Evolutionary conservation across 1,140 invertebrate species (phyloP).

Genomic region (Drepana arcuata): DNA sequence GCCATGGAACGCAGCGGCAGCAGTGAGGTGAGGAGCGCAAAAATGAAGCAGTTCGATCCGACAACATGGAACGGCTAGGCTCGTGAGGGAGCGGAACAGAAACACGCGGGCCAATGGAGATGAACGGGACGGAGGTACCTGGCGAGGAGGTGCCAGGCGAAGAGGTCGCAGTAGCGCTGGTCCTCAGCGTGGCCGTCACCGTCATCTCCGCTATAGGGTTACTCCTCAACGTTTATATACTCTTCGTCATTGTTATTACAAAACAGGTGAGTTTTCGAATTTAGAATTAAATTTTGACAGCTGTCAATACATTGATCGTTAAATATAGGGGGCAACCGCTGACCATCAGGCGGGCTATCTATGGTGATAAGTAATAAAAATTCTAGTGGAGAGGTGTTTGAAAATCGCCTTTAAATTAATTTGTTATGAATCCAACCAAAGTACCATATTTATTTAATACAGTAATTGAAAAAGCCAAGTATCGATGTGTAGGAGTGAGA

Average conservation of each 20-base stretch:
- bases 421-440: no score
- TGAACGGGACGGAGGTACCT: constrained; percentile 54
- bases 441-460: no score
- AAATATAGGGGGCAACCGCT: no score
- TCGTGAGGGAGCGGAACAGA: constrained; percentile 21
- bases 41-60: constrained; percentile 12
- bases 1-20: constrained; percentile 54
- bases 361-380: no score
- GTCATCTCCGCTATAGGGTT: constrained; percentile 74
- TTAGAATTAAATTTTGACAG: no score
- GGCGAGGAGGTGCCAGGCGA: constrained; percentile 37
- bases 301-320: no score
- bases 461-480: no score
- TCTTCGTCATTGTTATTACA: constrained; percentile 71
- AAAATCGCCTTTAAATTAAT: no score
- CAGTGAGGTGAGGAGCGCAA: constrained; percentile 44
- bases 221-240: constrained; percentile 74
- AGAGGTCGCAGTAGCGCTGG: constrained; percentile 67
- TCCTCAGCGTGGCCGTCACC: constrained; percentile 73
- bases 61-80: constrained; percentile 23
- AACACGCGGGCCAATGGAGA: constrained; percentile 30
- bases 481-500: no score
- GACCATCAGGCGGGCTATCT: no score
- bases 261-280: constrained; percentile 71
- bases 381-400: no score